Evolutionary conservation across 2,888 invertebrate species (phyloP).

Genomic region (Andrena marginata): DNA sequence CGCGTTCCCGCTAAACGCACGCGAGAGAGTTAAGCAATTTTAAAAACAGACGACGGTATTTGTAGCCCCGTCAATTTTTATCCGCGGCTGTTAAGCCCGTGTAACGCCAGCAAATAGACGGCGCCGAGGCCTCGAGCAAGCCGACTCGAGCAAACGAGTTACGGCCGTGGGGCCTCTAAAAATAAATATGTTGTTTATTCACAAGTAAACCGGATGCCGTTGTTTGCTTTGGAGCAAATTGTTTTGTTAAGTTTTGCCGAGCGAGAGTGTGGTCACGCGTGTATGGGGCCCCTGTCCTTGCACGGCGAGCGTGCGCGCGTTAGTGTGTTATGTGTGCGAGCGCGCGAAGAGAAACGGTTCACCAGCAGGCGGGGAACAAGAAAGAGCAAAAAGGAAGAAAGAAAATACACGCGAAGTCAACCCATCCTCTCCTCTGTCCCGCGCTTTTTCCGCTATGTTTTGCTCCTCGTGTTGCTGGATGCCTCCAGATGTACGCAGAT

Average conservation of each 20-base stretch:
- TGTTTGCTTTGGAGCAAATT: conserved; percentile 85
- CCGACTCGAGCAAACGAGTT: conserved; percentile 71
- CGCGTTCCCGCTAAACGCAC: neutral
- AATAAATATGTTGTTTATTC: conserved; percentile 86
- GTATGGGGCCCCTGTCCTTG: conserved; percentile 47
- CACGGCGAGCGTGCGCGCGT: conserved; percentile 15
- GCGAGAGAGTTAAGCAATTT: conserved; percentile 40
- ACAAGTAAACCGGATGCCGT: conserved; percentile 85
- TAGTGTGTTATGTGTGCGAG: conserved; percentile 17
- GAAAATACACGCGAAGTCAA: conserved; percentile 59
- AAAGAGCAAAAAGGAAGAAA: conserved; percentile 55
- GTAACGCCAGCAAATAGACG: conserved; percentile 70
- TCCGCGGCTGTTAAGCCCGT: conserved; percentile 65
- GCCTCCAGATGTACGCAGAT: conserved; percentile 70
- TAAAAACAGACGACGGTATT: conserved; percentile 36
- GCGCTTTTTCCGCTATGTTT: conserved; percentile 72
- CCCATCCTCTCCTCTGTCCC: conserved; percentile 55
- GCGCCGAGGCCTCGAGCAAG: conserved; percentile 47
- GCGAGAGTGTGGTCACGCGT: conserved; percentile 52
- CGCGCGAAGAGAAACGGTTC: conserved; percentile 55
- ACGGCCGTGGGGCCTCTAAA: conserved; percentile 82
- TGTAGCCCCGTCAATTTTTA: conserved; percentile 67
- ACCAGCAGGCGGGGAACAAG: conserved; percentile 42
- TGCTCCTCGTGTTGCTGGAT: conserved; percentile 65
- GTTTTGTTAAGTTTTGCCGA: conserved; percentile 84